Evolutionary conservation across 2,797 vertebrate species (phyloP).

Genomic region (Lithobates pipiens): DNA sequence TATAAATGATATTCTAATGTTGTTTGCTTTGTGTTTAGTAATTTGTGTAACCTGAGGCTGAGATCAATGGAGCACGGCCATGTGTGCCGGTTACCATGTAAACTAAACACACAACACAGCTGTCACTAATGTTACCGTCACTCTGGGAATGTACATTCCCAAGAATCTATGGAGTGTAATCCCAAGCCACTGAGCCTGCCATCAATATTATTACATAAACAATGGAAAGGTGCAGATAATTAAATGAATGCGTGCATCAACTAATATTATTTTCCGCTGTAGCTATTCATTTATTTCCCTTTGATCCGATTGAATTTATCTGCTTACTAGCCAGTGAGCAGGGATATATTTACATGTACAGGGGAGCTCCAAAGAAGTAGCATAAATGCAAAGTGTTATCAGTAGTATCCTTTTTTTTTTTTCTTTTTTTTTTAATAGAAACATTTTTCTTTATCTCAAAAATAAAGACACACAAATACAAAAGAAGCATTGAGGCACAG

Average conservation of each 20-base stretch:
- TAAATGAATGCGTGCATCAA: slow-evolving; percentile 28
- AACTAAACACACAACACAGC: slow-evolving; percentile 66
- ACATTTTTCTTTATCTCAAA: too few species aligned
- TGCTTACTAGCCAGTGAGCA: not conserved
- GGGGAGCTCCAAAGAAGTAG: too few species aligned
- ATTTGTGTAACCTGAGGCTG: slow-evolving; percentile 20
- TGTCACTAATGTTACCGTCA: slow-evolving; percentile 55
- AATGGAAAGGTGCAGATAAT: slow-evolving; percentile 22
- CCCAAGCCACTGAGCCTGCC: slow-evolving; percentile 53
- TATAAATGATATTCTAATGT: not conserved
- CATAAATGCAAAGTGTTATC: too few species aligned
- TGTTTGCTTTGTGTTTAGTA: slow-evolving; percentile 52
- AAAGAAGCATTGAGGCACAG: too few species aligned
- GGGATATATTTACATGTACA: not conserved
- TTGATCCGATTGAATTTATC: not conserved
- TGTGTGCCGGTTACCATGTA: slow-evolving; percentile 64
- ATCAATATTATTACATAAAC: slow-evolving; percentile 63
- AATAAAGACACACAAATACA: too few species aligned
- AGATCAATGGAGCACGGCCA: slow-evolving; percentile 42
- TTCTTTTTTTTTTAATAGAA: too few species aligned
- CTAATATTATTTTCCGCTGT: not conserved
- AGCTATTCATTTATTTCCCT: not conserved
- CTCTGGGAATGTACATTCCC: slow-evolving; percentile 49
- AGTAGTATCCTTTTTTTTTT: too few species aligned
- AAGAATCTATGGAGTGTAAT: slow-evolving; percentile 13